A percentile compares a stretch with the other conserved stretches of the same genome.
Conservation (phyloP, 2,797 vertebrate species). For the Acomys russatus region DNA sequence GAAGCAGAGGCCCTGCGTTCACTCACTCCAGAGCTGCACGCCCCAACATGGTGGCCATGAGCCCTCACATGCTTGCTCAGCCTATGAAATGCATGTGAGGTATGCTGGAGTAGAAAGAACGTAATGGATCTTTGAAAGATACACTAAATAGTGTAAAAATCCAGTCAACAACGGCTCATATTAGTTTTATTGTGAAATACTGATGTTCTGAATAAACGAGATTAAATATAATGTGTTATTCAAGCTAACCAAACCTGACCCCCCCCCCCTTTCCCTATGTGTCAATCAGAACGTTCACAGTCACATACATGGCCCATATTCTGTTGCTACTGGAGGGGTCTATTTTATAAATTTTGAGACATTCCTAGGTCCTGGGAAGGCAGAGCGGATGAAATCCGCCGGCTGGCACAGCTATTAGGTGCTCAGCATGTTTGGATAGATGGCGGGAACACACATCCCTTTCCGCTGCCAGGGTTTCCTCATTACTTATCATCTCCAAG, state of each 20-base stretch:
- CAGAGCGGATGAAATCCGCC: neutral
- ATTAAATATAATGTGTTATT: neutral
- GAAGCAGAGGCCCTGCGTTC: fast-evolving
- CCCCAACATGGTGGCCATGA: no score
- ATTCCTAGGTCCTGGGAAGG: fast-evolving
- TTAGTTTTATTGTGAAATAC: neutral
- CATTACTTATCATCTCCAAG: neutral
- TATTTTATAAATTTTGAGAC: fast-evolving
- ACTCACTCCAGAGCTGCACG: fast-evolving
- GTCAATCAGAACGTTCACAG: neutral
- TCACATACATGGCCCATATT: fast-evolving
- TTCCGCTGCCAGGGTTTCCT: neutral
- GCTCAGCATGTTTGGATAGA: neutral
- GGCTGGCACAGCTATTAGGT: neutral
- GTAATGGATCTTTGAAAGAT: neutral
- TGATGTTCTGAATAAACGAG: neutral
- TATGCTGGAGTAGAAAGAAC: fast-evolving
- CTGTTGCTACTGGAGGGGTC: no score
- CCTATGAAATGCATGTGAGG: fast-evolving
- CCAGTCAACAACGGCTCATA: no score
- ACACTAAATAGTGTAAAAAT: neutral
- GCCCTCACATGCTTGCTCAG: fast-evolving
- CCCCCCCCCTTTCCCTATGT: fast-evolving
- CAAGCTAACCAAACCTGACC: neutral
- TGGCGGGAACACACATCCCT: neutral